These are phyloP conservation scores for Pogonus chalceus DNA, from an alignment of 1,140 invertebrate genomes.

Conservation along the genomic window DNA sequence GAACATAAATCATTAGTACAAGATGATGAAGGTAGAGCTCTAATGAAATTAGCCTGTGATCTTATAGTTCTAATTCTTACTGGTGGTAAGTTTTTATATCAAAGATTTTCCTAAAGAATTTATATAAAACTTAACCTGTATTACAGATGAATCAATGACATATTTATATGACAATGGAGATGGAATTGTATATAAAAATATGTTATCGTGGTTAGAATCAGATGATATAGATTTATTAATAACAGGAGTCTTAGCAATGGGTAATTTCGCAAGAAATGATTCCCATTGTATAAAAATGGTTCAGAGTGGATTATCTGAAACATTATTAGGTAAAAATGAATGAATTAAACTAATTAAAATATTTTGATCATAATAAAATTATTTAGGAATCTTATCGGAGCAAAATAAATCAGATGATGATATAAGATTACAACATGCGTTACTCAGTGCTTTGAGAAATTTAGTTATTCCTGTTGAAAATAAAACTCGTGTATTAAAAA, in stretches of 20 bases:
- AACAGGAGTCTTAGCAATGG: slow-evolving; percentile 72
- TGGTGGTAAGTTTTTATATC: slow-evolving; percentile 51
- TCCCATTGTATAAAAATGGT: slow-evolving; percentile 76
- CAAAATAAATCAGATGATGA: slow-evolving; percentile 40
- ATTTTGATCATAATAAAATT: no score
- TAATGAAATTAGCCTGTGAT: slow-evolving; percentile 76
- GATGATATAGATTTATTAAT: slow-evolving; percentile 63
- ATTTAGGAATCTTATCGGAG: slow-evolving; percentile 24
- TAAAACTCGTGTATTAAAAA: slow-evolving; percentile 59
- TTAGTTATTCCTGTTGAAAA: slow-evolving; percentile 70
- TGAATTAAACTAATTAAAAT: no score
- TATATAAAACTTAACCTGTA: slow-evolving; percentile 6
- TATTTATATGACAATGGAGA: slow-evolving; percentile 59
- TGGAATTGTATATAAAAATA: slow-evolving; percentile 57
- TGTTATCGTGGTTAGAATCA: slow-evolving; percentile 67
- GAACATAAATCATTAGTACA: slow-evolving; percentile 49
- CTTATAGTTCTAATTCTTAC: slow-evolving; percentile 73
- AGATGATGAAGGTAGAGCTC: slow-evolving; percentile 56
- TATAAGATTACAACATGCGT: slow-evolving; percentile 70
- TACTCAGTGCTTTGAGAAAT: slow-evolving; percentile 72
- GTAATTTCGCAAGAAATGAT: slow-evolving; percentile 83
- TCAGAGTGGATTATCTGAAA: slow-evolving; percentile 61
- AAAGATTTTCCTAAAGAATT: slow-evolving; percentile 7
- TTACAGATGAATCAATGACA: slow-evolving; percentile 79
- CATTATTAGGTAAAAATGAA: slow-evolving; percentile 46